Evolutionary conservation across 2,113 vertebrate species (phyloP).

Genomic region (Eurystomus gularis): DNA sequence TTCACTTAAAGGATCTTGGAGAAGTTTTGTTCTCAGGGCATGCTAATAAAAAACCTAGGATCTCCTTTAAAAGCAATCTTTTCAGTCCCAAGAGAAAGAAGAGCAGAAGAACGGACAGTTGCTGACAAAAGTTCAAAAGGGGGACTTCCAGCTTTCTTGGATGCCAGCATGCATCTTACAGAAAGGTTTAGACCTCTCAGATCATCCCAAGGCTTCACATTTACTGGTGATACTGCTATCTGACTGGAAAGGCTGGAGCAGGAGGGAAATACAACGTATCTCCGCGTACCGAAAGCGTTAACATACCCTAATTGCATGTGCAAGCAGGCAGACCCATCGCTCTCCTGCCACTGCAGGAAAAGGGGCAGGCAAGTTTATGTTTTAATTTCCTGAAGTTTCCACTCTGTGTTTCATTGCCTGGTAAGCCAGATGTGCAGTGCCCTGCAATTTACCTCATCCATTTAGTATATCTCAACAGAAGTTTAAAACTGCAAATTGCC

Average conservation of each 20-base stretch:
- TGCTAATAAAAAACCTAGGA: not conserved
- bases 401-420: not conserved
- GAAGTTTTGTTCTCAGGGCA: not conserved
- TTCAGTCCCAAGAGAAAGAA: not conserved
- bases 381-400: slow-evolving; percentile 68
- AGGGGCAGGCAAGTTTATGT: slow-evolving; percentile 56
- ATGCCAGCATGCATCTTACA: not conserved
- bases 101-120: not conserved
- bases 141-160: not conserved
- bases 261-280: not conserved
- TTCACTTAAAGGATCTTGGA: not conserved
- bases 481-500: slow-evolving; percentile 19
- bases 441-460: slow-evolving; percentile 27
- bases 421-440: slow-evolving; percentile 43
- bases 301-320: not conserved
- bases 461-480: not conserved
- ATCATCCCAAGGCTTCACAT: not conserved
- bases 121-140: slow-evolving; percentile 35
- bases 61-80: not conserved
- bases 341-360: slow-evolving; percentile 6
- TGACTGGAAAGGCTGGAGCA: not conserved
- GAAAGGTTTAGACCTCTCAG: not conserved
- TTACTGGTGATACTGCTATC: not conserved
- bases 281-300: slow-evolving; percentile 10
- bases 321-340: not conserved